phyloP scores from a whole-genome alignment of 2,888 invertebrate species.

The Eustalomyia histrio region DNA sequence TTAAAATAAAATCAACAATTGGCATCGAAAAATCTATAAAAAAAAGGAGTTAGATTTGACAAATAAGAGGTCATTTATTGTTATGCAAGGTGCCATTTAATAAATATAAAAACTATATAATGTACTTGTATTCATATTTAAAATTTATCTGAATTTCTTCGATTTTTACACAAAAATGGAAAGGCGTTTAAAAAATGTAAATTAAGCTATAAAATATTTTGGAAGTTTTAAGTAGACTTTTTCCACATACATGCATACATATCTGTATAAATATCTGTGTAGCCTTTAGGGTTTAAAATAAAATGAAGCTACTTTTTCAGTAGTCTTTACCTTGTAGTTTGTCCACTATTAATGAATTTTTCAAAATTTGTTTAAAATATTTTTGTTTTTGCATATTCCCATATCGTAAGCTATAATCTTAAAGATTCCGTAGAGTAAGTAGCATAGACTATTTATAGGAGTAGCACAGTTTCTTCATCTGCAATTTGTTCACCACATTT shows the following conservation, averaged over 20 bases:
- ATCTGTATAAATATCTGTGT: neutral
- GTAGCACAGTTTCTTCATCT: slow-evolving; percentile 38
- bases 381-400: slow-evolving; percentile 52
- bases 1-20: slow-evolving; percentile 1
- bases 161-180: slow-evolving; percentile 3
- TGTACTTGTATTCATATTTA: neutral
- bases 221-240: no score
- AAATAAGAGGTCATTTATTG: slow-evolving; percentile 74
- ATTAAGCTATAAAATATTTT: slow-evolving; percentile 34
- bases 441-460: slow-evolving; percentile 3
- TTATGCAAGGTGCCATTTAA: slow-evolving; percentile 67
- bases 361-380: slow-evolving; percentile 27
- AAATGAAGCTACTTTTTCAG: slow-evolving; percentile 58
- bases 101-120: slow-evolving; percentile 21
- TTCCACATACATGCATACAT: neutral
- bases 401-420: slow-evolving; percentile 52
- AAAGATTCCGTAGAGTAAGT: slow-evolving; percentile 16
- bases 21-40: neutral
- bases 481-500: slow-evolving; percentile 50
- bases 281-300: slow-evolving; percentile 47
- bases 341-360: neutral
- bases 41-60: slow-evolving; percentile 67
- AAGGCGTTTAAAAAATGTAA: slow-evolving; percentile 45
- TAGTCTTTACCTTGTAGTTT: slow-evolving; percentile 28
- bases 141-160: neutral